Conservation (phyloP, 2,888 invertebrate species). For the Latrodectus elegans region DNA sequence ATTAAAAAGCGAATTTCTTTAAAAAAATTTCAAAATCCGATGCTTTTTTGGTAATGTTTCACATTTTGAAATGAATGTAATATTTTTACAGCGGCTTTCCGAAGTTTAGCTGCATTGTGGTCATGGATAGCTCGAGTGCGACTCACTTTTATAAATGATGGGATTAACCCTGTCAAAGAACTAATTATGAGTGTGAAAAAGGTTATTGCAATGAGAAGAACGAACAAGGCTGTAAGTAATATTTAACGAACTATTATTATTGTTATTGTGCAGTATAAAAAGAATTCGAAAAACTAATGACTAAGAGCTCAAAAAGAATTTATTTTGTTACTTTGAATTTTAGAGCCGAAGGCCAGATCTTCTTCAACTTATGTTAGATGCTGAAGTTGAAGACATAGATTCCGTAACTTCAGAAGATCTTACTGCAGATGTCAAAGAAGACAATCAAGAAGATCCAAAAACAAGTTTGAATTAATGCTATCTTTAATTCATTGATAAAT, state of each 20-base stretch:
- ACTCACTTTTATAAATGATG: conserved; percentile 13
- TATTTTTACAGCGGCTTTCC: conserved; percentile 32
- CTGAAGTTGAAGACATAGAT: conserved; percentile 37
- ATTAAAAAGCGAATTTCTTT: too few species aligned
- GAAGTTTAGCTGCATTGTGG: conserved; percentile 15
- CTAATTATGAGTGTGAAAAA: conserved; percentile 23
- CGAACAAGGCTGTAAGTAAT: conserved; percentile 2
- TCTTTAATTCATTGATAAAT: too few species aligned
- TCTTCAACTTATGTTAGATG: conserved; percentile 60
- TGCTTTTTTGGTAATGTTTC: too few species aligned
- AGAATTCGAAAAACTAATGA: not conserved
- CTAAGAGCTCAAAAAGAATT: not conserved
- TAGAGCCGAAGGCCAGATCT: conserved; percentile 71
- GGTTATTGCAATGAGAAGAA: conserved; percentile 32
- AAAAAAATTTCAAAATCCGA: too few species aligned
- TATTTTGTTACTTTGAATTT: not conserved
- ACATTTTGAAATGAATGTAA: not conserved
- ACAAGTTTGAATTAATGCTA: too few species aligned
- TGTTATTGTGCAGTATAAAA: not conserved
- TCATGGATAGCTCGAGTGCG: not conserved
- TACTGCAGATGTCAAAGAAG: conserved; percentile 47
- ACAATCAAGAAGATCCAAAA: not conserved
- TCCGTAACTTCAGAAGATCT: conserved; percentile 41
- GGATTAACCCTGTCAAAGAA: conserved; percentile 21
- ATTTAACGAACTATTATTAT: not conserved